Evolutionary conservation across 2,113 vertebrate species (phyloP), one percentile per base, ranked within the genome.

Genomic region (Genyomyrus donnyi): DNA sequence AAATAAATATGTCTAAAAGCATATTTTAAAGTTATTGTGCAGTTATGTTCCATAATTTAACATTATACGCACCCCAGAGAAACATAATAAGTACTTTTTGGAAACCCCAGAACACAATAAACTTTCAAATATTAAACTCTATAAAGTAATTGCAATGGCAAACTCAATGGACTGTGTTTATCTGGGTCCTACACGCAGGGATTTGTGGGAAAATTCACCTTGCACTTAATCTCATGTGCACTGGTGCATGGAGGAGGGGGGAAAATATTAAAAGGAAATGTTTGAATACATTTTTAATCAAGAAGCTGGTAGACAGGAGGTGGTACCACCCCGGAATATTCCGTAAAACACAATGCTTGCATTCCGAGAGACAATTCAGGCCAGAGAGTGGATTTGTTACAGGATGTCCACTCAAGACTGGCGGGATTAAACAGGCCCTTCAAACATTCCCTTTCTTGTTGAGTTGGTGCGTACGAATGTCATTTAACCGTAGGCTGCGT

Each of bases 71-170:
- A 91, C 94, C 94, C 94, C 93, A 95, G 90, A 94, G 93, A 93
- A 96, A 94, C 93, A 95, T 91, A 90, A 96, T 91, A 92, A 95
- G 95, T 93, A 92, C 91, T 88, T 70, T 91, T 94, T 85, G 93
- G 94, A 94, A 93, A 93, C 93, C 90, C 94, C 95, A 95, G 95
- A 96, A 92, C 90, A 91, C 93, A 96, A 93, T 95, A 96, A 97
- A 96, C 91, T 96, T 93, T 96, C 95, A 96, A 93, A 96, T 96
- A 92, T 95, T 94, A 95, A 96, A 96, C 95, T 94, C 91, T 94
- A 96, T 96, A 96, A 96, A 96, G 96, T 97, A 97, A 97, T 97
- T 97, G 96, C 95, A 97, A 94, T 95, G 95, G 96, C 95, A 96
- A 96, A 96, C 91, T 95, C 96, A 96, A 94, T 96, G 95, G 95